Evolutionary conservation across 1,140 invertebrate genomes (phyloP).

Genomic region (Eupristina koningsbergeri): DNA sequence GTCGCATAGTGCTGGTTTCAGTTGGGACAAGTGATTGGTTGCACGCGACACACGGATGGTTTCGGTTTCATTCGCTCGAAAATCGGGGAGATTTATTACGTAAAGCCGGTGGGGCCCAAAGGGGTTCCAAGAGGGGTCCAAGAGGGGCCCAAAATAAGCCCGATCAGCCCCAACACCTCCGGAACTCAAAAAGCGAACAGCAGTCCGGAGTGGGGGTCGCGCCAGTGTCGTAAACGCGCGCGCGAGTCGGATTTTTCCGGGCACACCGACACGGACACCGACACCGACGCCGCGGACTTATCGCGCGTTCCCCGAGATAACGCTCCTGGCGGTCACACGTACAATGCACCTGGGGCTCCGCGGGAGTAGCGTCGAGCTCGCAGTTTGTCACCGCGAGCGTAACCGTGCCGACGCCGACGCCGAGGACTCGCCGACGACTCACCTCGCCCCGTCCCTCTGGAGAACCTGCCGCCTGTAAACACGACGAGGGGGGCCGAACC

Average conservation of each 20-base stretch:
- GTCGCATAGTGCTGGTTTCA: not conserved
- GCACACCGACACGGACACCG: not conserved
- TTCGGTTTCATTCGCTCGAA: too few relatives aligned
- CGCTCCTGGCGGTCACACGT: not conserved
- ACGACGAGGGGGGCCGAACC: not conserved
- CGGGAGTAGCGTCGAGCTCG: not conserved
- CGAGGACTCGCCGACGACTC: too few relatives aligned
- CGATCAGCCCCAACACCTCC: too few relatives aligned
- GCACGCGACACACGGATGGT: too few relatives aligned
- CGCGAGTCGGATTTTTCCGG: not conserved
- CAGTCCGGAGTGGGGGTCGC: too few relatives aligned
- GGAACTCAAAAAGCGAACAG: too few relatives aligned
- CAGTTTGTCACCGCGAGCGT: constrained; percentile 29
- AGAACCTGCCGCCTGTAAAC: not conserved
- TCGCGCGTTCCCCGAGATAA: not conserved
- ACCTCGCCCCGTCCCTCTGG: not conserved
- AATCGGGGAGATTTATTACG: not conserved
- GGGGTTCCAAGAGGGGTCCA: not conserved
- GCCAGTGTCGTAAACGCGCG: not conserved
- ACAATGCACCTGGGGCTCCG: not conserved
- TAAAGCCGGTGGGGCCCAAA: not conserved
- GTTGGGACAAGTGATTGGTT: not conserved
- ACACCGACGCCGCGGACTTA: not conserved
- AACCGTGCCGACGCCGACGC: not conserved
- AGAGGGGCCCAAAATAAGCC: too few relatives aligned